Conservation (phyloP, 35 echinoderm and acorn worm species). For the Strongylocentrotus purpuratus region DNA sequence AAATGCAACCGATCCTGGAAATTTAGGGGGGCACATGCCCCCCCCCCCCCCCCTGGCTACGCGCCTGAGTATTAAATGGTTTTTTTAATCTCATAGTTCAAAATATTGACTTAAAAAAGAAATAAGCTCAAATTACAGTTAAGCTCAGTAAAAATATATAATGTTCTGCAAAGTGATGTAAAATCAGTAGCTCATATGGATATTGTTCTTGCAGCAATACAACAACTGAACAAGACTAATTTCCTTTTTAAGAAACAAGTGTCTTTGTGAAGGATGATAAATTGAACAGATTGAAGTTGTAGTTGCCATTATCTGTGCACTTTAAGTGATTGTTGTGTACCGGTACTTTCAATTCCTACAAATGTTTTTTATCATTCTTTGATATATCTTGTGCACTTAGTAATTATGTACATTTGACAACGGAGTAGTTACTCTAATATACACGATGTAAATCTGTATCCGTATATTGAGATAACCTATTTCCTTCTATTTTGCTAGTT, state of each 20-base stretch:
- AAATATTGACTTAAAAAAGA: too few relatives aligned
- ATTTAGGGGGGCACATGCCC: too few relatives aligned
- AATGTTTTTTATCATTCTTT: background rate
- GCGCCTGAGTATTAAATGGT: too few relatives aligned
- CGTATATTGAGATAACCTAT: background rate
- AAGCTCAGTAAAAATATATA: too few relatives aligned
- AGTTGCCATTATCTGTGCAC: background rate
- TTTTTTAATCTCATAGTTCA: too few relatives aligned
- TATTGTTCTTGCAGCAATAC: too few relatives aligned
- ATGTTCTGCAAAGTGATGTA: too few relatives aligned
- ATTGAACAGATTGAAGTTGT: background rate
- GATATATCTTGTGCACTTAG: background rate
- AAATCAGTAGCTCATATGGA: too few relatives aligned
- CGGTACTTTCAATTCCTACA: background rate
- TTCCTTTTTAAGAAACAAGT: background rate
- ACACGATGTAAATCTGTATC: background rate
- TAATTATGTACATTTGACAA: background rate
- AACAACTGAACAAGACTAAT: background rate
- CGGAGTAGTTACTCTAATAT: too few relatives aligned
- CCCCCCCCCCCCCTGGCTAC: too few relatives aligned
- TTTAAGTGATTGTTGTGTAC: background rate
- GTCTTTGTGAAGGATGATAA: background rate
- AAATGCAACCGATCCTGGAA: too few relatives aligned
- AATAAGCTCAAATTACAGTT: too few relatives aligned
- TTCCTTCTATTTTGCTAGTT: background rate